Evolutionary conservation across 1,140 invertebrate species (phyloP).

Genomic region (Drosophila burlai): DNA sequence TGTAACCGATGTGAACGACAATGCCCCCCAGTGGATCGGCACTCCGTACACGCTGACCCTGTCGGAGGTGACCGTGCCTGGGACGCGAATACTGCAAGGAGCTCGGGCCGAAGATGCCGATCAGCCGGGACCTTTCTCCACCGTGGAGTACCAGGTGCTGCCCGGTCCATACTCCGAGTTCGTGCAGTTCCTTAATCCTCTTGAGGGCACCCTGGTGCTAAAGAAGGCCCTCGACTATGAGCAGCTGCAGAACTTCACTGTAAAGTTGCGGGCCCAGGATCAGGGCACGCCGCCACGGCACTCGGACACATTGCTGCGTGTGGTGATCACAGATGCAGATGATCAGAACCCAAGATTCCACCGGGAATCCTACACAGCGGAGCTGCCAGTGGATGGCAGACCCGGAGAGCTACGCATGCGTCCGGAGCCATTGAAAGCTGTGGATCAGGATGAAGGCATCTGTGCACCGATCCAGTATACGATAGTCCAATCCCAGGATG

Average conservation of each 20-base stretch:
- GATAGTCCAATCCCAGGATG: slow-evolving; percentile 85
- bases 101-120: slow-evolving; percentile 93
- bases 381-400: slow-evolving; percentile 87
- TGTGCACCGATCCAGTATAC: slow-evolving; percentile 90
- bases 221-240: slow-evolving; percentile 94
- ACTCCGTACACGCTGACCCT: slow-evolving; percentile 93
- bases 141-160: slow-evolving; percentile 93
- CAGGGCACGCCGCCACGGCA: slow-evolving; percentile 92
- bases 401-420: slow-evolving; percentile 86
- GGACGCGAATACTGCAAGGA: slow-evolving; percentile 91
- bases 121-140: slow-evolving; percentile 95
- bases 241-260: slow-evolving; percentile 91
- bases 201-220: slow-evolving; percentile 94
- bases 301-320: slow-evolving; percentile 90
- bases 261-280: slow-evolving; percentile 93
- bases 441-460: slow-evolving; percentile 91
- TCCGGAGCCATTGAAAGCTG: slow-evolving; percentile 88
- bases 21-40: slow-evolving; percentile 93
- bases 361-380: slow-evolving; percentile 91
- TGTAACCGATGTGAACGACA: slow-evolving; percentile 97
- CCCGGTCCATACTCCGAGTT: slow-evolving; percentile 92
- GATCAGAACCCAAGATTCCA: slow-evolving; percentile 95
- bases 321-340: slow-evolving; percentile 95
- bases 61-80: slow-evolving; percentile 94
- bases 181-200: slow-evolving; percentile 92